These are phyloP conservation scores for Zoanthus sociatus DNA, from an alignment of 92 coral and sea anemone species.

Conservation along the genomic window DNA sequence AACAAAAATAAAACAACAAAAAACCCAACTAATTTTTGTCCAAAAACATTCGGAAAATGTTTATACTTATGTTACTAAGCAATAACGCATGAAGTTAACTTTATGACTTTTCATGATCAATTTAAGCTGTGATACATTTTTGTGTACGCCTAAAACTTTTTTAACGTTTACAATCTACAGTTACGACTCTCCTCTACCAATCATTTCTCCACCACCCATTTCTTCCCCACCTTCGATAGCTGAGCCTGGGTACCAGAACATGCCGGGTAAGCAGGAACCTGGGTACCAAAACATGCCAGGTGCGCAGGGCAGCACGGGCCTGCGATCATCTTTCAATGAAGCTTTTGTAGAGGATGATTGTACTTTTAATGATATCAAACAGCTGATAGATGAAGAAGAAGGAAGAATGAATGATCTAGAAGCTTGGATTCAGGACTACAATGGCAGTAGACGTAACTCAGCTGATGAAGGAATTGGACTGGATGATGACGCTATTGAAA, in stretches of 20 bases:
- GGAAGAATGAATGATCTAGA: neutral
- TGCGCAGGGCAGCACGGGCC: neutral
- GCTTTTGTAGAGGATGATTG: slow-evolving; percentile 21
- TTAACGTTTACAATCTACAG: neutral
- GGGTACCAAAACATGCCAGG: neutral
- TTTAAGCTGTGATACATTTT: neutral
- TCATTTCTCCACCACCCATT: neutral
- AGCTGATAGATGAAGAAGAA: slow-evolving; percentile 24
- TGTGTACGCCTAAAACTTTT: neutral
- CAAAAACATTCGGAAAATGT: too few relatives aligned
- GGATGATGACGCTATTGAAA: slow-evolving; percentile 13
- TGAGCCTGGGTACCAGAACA: neutral
- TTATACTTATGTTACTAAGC: too few relatives aligned
- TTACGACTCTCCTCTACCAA: slow-evolving; percentile 27
- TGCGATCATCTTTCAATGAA: slow-evolving; percentile 2
- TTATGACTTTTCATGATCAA: too few relatives aligned
- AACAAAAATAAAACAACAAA: too few relatives aligned
- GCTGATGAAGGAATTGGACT: slow-evolving; percentile 42
- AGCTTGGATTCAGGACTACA: slow-evolving; percentile 6
- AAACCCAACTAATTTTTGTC: too few relatives aligned
- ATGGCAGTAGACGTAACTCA: neutral
- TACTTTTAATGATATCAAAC: slow-evolving; percentile 1
- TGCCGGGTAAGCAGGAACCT: neutral
- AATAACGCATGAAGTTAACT: too few relatives aligned
- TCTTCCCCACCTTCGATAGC: neutral